phyloP scores from a whole-genome alignment of 2,113 vertebrate species.

The Cnemophilus loriae region DNA sequence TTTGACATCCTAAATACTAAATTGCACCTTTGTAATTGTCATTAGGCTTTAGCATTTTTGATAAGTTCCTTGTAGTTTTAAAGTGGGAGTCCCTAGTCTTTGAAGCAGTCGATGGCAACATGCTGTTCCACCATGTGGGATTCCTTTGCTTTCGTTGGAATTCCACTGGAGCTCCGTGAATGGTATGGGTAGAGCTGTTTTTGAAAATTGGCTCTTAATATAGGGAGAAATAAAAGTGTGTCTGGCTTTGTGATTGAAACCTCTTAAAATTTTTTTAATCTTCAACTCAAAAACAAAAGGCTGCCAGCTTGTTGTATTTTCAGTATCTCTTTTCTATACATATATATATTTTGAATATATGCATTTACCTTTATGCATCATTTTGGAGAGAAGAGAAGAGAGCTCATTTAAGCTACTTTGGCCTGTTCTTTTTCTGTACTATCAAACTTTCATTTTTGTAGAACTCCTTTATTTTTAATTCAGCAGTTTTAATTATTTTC shows the following conservation, averaged over 20 bases:
- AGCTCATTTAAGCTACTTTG: not conserved
- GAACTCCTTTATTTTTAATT: constrained; percentile 53
- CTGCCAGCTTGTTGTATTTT: not conserved
- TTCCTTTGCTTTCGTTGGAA: not conserved
- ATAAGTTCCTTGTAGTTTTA: not conserved
- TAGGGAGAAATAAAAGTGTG: not conserved
- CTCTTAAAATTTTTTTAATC: not conserved
- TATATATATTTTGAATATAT: not conserved
- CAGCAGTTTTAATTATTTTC: constrained; percentile 59
- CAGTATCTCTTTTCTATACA: not conserved
- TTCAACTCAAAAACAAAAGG: not conserved
- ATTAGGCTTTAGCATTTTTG: not conserved
- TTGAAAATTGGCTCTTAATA: not conserved
- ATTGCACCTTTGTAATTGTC: not conserved
- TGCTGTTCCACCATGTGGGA: not conserved
- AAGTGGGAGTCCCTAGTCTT: not conserved
- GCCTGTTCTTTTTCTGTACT: not conserved
- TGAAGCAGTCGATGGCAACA: not conserved
- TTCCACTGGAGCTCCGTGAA: not conserved
- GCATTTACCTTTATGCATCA: not conserved
- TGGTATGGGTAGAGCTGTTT: not conserved
- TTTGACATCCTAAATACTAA: not conserved
- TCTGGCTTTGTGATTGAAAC: not conserved
- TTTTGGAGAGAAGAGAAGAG: not conserved
- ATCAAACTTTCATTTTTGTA: constrained; percentile 29